These are phyloP conservation scores for Onychomys leucogaster DNA, from an alignment of 2,797 vertebrate genomes.

Conservation along the genomic window DNA sequence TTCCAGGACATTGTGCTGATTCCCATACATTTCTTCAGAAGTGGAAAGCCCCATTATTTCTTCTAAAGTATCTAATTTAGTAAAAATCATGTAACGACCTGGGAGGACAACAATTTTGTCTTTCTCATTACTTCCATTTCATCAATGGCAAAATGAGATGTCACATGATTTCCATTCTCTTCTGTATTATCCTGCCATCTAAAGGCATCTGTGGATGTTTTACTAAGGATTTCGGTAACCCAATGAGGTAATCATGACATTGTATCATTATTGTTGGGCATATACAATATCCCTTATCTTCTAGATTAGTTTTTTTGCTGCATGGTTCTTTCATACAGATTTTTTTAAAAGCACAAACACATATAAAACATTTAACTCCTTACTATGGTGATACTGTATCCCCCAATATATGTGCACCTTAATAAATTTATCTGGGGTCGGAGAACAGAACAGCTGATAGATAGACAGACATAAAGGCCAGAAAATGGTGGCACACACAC, in stretches of 20 bases:
- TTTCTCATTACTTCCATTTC: constrained; percentile 65
- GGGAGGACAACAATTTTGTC: background rate
- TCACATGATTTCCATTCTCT: constrained; percentile 48
- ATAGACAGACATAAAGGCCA: no score
- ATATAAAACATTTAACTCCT: constrained; percentile 76
- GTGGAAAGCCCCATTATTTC: background rate
- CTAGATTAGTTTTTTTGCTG: constrained; percentile 64
- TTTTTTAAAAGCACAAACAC: constrained; percentile 56
- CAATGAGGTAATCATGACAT: constrained; percentile 68
- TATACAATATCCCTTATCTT: constrained; percentile 74
- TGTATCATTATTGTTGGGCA: constrained; percentile 71
- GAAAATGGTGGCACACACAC: no score
- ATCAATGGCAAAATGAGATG: constrained; percentile 69
- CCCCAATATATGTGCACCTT: no score
- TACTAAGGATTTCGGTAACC: constrained; percentile 72
- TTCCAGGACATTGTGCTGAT: background rate
- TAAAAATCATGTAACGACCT: background rate
- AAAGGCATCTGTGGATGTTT: constrained; percentile 75
- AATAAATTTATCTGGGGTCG: no score
- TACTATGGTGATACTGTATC: no score
- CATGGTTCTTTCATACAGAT: constrained; percentile 68
- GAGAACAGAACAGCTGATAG: no score
- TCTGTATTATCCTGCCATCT: background rate
- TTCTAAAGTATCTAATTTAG: constrained; percentile 5
- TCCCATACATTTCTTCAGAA: background rate